Evolutionary conservation across 2,113 vertebrate genomes (phyloP).

Genomic region (Lasiurus cinereus): DNA sequence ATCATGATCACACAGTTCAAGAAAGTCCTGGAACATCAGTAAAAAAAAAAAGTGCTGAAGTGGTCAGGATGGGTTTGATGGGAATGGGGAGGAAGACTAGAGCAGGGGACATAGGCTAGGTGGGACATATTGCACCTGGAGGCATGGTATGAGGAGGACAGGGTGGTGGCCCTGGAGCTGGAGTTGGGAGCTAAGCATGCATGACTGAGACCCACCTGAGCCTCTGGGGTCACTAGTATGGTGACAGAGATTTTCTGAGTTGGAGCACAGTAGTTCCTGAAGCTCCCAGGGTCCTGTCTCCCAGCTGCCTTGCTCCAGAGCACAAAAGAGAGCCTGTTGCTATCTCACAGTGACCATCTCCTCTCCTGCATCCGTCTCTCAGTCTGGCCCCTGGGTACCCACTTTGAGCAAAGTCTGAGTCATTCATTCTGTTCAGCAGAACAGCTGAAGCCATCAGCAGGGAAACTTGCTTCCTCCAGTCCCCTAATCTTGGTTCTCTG

Average conservation of each 20-base stretch:
- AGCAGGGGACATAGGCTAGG: not conserved
- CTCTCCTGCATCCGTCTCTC: not conserved
- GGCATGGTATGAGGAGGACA: not conserved
- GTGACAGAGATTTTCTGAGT: not conserved
- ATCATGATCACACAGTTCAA: fast-evolving
- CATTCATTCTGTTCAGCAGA: not conserved
- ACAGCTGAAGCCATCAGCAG: not conserved
- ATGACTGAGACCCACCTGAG: not conserved
- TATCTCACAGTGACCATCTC: not conserved
- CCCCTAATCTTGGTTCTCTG: not conserved
- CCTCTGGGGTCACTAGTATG: not conserved
- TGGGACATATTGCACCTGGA: not conserved
- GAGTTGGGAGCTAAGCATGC: not conserved
- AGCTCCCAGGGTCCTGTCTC: not conserved
- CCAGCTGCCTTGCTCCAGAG: not conserved
- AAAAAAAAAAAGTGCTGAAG: not conserved
- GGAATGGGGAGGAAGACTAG: no score
- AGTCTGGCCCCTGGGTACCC: no score
- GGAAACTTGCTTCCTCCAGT: not conserved
- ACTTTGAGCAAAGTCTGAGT: not conserved
- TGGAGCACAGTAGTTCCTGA: not conserved
- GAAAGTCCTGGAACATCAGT: not conserved
- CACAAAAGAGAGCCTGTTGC: not conserved
- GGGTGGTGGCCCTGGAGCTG: not conserved
- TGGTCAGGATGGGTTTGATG: not conserved